phyloP scores from a whole-genome alignment of 1,140 invertebrate species.

The Lordiphosa mommai region DNA sequence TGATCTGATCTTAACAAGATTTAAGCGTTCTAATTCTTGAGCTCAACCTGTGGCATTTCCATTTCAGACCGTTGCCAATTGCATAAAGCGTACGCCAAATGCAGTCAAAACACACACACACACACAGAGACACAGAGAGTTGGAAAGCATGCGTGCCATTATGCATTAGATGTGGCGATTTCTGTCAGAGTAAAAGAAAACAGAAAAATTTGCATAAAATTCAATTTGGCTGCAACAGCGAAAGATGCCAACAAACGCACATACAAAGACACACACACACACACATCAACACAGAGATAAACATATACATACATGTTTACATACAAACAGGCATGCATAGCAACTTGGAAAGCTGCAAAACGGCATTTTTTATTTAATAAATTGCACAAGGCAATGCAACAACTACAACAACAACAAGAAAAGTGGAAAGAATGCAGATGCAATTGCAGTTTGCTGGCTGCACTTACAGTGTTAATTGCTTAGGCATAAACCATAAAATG shows the following conservation, averaged over 20 bases:
- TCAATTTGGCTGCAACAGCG: conserved; percentile 58
- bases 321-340: conserved; percentile 31
- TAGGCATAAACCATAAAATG: neutral
- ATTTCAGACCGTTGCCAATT: conserved; percentile 40
- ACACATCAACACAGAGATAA: neutral
- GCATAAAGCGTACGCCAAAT: conserved; percentile 53
- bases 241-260: conserved; percentile 51
- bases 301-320: neutral
- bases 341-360: conserved; percentile 76
- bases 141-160: conserved; percentile 41
- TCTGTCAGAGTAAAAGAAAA: conserved; percentile 52
- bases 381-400: conserved; percentile 71
- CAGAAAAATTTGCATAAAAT: conserved; percentile 73
- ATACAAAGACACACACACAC: conserved; percentile 10
- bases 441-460: conserved; percentile 41
- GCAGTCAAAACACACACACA: conserved; percentile 6
- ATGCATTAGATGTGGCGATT: conserved; percentile 75
- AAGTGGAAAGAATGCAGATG: conserved; percentile 51
- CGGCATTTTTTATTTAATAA: conserved; percentile 78
- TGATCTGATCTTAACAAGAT: conserved; percentile 35
- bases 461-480: conserved; percentile 39
- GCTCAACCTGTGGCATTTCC: conserved; percentile 28
- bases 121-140: neutral
- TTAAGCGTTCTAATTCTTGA: conserved; percentile 22
- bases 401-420: conserved; percentile 33